Evolutionary conservation across 2,113 vertebrate genomes (phyloP), one percentile per base, ranked within the genome.

Genomic region (Gymnobelideus leadbeateri): DNA sequence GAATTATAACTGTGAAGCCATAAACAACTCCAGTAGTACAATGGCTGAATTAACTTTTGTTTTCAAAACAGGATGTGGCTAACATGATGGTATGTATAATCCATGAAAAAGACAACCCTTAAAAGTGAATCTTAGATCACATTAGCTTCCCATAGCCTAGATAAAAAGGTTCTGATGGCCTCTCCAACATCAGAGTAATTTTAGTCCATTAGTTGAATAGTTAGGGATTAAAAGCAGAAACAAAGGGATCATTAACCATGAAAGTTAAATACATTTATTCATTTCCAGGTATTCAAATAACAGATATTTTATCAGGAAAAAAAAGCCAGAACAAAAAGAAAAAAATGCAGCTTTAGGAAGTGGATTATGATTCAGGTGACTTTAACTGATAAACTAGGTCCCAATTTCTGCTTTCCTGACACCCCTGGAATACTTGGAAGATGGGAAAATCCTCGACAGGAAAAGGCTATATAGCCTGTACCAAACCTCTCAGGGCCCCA

Each of bases 171-270:
- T 52, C 89, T 97, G 96, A 97, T 96, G 91, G 93, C 91, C 97
- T 97, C 97, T 98, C 97, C 93, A 97, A 96, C 47, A 96, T 54
- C 53, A 1, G 89, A 94, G 96, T 93, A 96, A 97, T 98, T 97
- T 97, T 95, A 97, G 93, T 96, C 96, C 96, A 97, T 98, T 97
- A 97, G 54, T 95, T 43, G 96, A 98, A 98, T 95, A 96, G 92
- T 52, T 89, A 95, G 93, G 55, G 93, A 97, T 96, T 98, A 97
- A 98, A 92, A 96, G 91, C 90, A 97, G 96, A 98, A 98, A 98
- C 96, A 96, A 93, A 96, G 96, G 97, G 51, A 96, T 94, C 93
- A 97, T 98, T 97, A 97, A 92, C 96, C 26, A 94, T 94, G 92
- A 51, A 98, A 97, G 94, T 94, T 97, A 96, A 96, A 97, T 89